These are phyloP conservation scores for Natator depressus DNA, from an alignment of 2,113 vertebrate species.

Conservation along the genomic window DNA sequence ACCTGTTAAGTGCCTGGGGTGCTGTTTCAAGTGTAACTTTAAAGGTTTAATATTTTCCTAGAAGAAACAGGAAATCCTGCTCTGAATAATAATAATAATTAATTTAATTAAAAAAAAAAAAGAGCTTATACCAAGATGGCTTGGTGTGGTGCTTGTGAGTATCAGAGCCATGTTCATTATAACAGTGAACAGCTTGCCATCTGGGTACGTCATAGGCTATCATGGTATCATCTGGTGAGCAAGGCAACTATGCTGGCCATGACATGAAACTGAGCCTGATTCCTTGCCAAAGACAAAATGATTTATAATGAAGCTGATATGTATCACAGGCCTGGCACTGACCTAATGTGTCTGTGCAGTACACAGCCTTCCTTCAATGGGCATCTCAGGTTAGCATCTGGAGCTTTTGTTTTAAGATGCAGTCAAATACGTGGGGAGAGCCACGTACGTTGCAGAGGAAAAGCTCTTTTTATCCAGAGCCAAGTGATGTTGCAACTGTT, in stretches of 20 bases:
- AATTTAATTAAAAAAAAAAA: too few species aligned
- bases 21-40: background rate
- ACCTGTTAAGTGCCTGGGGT: background rate
- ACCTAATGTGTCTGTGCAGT: background rate
- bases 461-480: background rate
- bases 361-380: background rate
- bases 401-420: background rate
- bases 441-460: background rate
- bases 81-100: background rate
- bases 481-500: background rate
- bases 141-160: background rate
- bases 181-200: background rate
- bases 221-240: background rate
- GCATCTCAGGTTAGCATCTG: background rate
- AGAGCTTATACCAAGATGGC: background rate
- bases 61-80: background rate
- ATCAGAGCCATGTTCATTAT: background rate
- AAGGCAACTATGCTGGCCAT: background rate
- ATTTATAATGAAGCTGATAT: background rate
- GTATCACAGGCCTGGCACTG: background rate
- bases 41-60: background rate
- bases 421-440: fast-evolving
- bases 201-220: background rate
- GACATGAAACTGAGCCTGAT: background rate
- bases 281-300: background rate